Base-by-base conservation (phyloP, 37 sponge, comb jelly and placozoan genomes). In the Tethya wilhelma region DNA sequence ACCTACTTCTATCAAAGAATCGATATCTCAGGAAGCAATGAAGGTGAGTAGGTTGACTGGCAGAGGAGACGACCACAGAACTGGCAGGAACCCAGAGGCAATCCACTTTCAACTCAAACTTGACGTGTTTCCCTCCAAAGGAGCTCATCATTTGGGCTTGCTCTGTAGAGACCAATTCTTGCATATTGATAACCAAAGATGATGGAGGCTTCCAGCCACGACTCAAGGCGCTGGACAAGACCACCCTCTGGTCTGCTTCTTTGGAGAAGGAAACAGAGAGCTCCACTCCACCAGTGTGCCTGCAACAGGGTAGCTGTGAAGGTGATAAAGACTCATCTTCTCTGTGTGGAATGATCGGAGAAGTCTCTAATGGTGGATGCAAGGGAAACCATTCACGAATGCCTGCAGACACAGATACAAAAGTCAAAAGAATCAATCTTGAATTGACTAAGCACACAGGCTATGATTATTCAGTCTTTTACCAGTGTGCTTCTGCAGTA, bases 351-450 rank as follows among this genome's bases (percentile, higher is more conserved):
- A 41, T 41, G 66, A 32, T 30, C 64, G 1, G 56, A n/a, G 17
- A 49, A 19, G 14, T 9, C 53, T 49, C 14, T 19, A 9, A 49
- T 0, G 66, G 64, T 1, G 77, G 45, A 20, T 39, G 33, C 39
- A 90, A 12, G 19, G 92, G 75, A 29, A 83, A 82, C 92, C 92
- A 91, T 37, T 89, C 92, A 71, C 56, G 36, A 19, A 83, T 44
- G 9, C 92, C 92, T 91, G 65, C 25, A 40, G 37, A 46, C 2
- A 14, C 9, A 49, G 9, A 14, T 49, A 49, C 14, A 49, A 49
- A n/a, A n/a, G 14, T 49, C 53, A 49, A 14, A 19, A 49, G 53
- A 49, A 49, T 49, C 9, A 49, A 19, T 49, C 53, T 49, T 49
- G 53, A 49, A 49, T 49, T 9, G 9, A 49, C 53, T 19, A 19